Evolutionary conservation across 2,888 invertebrate genomes (phyloP).

Genomic region (Acleris cristana): DNA sequence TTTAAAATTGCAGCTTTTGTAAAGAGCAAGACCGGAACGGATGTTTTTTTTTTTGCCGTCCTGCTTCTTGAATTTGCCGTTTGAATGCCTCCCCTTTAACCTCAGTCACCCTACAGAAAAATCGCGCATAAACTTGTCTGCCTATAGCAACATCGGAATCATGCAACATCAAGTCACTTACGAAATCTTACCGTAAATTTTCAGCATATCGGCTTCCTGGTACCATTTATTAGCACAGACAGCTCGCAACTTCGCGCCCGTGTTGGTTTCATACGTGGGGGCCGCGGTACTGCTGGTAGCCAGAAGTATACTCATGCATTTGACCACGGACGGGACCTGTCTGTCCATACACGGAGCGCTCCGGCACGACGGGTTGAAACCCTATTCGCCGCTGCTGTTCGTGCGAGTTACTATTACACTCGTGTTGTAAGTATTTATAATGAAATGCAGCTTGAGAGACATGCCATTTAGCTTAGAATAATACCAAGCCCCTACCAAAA

Average conservation of each 20-base stretch:
- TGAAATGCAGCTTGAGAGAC: neutral
- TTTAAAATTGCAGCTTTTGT: too few relatives aligned
- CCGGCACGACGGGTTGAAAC: constrained; percentile 82
- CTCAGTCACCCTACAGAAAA: too few relatives aligned
- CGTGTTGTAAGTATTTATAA: constrained; percentile 70
- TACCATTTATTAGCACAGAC: constrained; percentile 85
- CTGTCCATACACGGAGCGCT: constrained; percentile 83
- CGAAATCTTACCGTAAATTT: constrained; percentile 40
- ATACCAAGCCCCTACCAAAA: too few relatives aligned
- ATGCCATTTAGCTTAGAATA: neutral
- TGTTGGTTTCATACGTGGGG: constrained; percentile 86
- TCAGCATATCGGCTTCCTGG: constrained; percentile 83
- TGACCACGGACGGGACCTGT: constrained; percentile 56
- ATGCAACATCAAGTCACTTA: too few relatives aligned
- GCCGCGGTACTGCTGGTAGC: constrained; percentile 86
- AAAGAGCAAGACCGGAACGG: too few relatives aligned
- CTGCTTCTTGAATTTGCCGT: too few relatives aligned
- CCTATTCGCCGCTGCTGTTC: constrained; percentile 80
- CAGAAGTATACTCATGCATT: constrained; percentile 58
- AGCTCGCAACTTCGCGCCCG: constrained; percentile 86
- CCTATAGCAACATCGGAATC: too few relatives aligned
- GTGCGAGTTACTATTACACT: constrained; percentile 73
- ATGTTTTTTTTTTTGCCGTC: too few relatives aligned
- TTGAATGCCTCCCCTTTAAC: too few relatives aligned
- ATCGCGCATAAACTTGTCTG: too few relatives aligned